Evolutionary conservation across 2,888 invertebrate species (phyloP).

Genomic region (Ichneumoninae sp.): DNA sequence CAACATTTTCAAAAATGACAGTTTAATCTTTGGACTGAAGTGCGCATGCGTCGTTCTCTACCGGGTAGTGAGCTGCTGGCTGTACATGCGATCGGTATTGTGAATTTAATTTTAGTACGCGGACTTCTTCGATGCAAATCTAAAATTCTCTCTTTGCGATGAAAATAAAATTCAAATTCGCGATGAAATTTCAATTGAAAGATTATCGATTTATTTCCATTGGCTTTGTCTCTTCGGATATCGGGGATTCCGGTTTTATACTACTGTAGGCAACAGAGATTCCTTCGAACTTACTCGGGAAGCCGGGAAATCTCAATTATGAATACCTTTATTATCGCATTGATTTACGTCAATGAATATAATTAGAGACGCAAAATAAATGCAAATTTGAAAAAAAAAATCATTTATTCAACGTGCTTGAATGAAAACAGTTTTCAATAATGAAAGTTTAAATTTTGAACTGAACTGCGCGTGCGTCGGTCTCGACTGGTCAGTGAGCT

Average conservation of each 20-base stretch:
- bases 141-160: too few relatives aligned
- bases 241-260: not conserved
- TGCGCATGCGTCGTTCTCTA: not conserved
- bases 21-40: not conserved
- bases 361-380: not conserved
- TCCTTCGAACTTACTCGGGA: not conserved
- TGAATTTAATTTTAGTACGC: too few relatives aligned
- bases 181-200: too few relatives aligned
- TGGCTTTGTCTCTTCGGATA: not conserved
- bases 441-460: not conserved
- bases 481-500: not conserved
- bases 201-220: too few relatives aligned
- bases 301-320: not conserved
- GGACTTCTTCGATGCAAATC: too few relatives aligned
- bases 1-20: not conserved
- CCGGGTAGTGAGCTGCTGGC: not conserved
- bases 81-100: not conserved
- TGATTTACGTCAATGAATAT: not conserved
- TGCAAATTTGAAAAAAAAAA: not conserved
- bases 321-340: not conserved
- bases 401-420: not conserved
- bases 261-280: not conserved
- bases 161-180: too few relatives aligned
- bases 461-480: not conserved
- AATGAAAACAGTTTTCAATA: not conserved